A percentile compares a stretch with the other conserved stretches of the same genome.
Evolutionary conservation across 2,888 invertebrate genomes (phyloP).

Genomic region (Artemia sinica): DNA sequence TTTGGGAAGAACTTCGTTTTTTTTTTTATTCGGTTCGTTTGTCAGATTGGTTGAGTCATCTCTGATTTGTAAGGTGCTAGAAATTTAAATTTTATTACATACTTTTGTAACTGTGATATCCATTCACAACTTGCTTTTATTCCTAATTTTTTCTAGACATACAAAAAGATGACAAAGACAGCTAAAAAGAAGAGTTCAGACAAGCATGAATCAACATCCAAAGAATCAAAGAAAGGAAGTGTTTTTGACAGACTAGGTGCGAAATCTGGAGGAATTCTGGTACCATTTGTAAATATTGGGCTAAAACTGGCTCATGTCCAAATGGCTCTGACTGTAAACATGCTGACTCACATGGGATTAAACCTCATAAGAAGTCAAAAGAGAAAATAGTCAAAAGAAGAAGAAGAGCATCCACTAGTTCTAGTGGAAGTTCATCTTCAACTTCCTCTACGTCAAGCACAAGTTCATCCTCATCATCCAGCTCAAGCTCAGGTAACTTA

Average conservation of each 20-base stretch:
- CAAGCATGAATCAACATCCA: constrained; percentile 1
- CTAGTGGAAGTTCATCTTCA: background rate
- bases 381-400: background rate
- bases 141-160: no score
- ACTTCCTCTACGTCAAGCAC: background rate
- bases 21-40: no score
- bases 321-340: constrained; percentile 8
- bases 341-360: constrained; percentile 3
- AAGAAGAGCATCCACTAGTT: background rate
- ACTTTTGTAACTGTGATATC: no score
- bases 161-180: constrained; percentile 2
- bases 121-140: no score
- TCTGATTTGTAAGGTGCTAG: no score
- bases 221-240: constrained; percentile 19
- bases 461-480: constrained; percentile 10
- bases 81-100: no score
- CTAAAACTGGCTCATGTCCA: background rate
- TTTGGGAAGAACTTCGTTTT: no score
- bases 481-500: background rate
- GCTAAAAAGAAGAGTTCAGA: constrained; percentile 10
- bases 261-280: constrained; percentile 13
- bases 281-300: background rate
- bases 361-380: background rate
- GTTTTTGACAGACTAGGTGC: constrained; percentile 21
- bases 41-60: no score